phyloP scores from a whole-genome alignment of 2,113 vertebrate species.

The Phylloscopus trochilus region DNA sequence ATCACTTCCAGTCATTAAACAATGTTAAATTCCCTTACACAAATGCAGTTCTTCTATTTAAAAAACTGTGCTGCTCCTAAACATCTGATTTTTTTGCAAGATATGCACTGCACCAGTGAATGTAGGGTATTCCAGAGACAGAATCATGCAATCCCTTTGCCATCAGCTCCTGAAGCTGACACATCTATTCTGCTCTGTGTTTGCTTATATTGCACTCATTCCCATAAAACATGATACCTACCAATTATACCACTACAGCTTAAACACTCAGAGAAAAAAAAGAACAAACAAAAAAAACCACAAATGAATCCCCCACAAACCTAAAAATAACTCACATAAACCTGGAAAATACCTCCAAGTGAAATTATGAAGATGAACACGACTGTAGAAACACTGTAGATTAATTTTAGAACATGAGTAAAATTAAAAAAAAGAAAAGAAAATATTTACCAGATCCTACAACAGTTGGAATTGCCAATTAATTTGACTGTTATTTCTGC shows the following conservation, averaged over 20 bases:
- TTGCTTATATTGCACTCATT: background rate
- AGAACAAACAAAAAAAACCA: background rate
- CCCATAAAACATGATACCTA: background rate
- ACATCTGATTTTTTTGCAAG: fast-evolving
- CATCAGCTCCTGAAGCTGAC: background rate
- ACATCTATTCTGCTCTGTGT: background rate
- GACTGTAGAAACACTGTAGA: background rate
- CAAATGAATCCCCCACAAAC: background rate
- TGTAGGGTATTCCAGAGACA: background rate
- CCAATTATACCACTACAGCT: background rate
- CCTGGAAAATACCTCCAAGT: background rate
- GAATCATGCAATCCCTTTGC: background rate
- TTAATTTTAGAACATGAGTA: background rate
- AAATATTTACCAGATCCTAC: background rate
- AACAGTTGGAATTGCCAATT: background rate
- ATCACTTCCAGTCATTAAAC: background rate
- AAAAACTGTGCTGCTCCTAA: background rate
- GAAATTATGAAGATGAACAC: background rate
- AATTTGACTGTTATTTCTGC: background rate
- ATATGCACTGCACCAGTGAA: background rate
- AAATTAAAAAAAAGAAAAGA: background rate
- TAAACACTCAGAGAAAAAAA: background rate
- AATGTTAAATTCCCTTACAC: background rate
- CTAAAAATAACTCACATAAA: background rate
- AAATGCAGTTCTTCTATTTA: background rate